Conservation (phyloP, 1,140 invertebrate genomes). For the Drosophila sp. region DNA sequence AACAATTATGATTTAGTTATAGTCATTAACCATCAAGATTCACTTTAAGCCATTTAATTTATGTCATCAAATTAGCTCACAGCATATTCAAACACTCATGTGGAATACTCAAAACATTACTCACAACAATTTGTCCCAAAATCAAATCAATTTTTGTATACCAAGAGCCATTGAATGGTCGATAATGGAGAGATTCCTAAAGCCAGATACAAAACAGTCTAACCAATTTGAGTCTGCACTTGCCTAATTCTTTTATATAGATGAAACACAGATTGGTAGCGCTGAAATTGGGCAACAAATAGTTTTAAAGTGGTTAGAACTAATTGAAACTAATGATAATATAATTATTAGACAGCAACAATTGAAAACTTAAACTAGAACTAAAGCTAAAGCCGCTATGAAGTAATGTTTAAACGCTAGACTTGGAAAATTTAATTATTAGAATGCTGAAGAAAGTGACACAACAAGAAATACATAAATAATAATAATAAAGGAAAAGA, state of each 20-base stretch:
- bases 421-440: conserved; percentile 38
- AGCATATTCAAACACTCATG: conserved; percentile 1
- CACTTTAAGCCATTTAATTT: conserved; percentile 29
- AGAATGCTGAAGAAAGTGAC: conserved; percentile 44
- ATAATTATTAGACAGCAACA: conserved; percentile 11
- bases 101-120: conserved; percentile 47
- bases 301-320: conserved; percentile 15
- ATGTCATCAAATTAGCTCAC: conserved; percentile 14
- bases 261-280: conserved; percentile 12
- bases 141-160: conserved; percentile 39
- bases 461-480: conserved; percentile 27
- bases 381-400: conserved; percentile 20
- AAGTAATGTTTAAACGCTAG: conserved; percentile 43
- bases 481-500: conserved; percentile 5
- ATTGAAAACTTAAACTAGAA: conserved; percentile 11
- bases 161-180: conserved; percentile 28
- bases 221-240: conserved; percentile 37
- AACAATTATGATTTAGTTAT: conserved; percentile 56
- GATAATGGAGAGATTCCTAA: conserved; percentile 30
- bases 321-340: conserved; percentile 31
- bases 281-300: conserved; percentile 28
- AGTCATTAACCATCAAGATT: conserved; percentile 6
- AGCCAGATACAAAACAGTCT: conserved; percentile 35
- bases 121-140: not conserved
- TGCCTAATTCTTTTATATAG: conserved; percentile 4